Conservation (phyloP, 2,888 invertebrate genomes). For the Oasisia sp. region DNA sequence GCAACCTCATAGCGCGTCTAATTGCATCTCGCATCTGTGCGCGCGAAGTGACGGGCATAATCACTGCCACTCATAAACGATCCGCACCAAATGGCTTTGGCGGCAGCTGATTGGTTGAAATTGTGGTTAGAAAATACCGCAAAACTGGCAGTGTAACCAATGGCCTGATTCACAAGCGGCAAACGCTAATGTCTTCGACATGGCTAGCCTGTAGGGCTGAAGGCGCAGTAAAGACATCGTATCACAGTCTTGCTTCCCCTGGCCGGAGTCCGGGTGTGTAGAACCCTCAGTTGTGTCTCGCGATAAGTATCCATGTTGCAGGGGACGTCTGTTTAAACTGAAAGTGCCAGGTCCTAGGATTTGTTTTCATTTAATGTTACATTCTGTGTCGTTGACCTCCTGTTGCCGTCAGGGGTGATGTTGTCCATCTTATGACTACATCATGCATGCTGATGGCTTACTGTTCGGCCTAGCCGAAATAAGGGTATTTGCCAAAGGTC, state of each 20-base stretch:
- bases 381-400: no score
- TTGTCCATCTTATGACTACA: no score
- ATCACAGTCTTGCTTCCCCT: neutral
- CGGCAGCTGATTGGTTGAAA: neutral
- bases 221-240: neutral
- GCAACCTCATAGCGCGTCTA: neutral
- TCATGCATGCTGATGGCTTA: no score
- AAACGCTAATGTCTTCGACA: neutral
- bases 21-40: conserved; percentile 6
- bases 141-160: neutral
- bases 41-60: neutral
- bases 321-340: no score
- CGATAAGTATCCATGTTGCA: no score
- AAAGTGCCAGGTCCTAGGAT: no score
- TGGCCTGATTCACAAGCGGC: neutral
- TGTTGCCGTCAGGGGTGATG: no score
- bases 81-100: neutral
- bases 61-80: conserved; percentile 1
- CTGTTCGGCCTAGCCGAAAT: no score
- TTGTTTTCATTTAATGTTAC: no score
- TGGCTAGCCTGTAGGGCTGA: neutral
- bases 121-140: neutral
- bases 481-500: no score
- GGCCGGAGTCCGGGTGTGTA: neutral
- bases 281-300: no score